Percentiles rank a stretch among this genome's conserved stretches.
phyloP scores from a whole-genome alignment of 2,113 vertebrate species.

The Oncorhynchus clarkii region DNA sequence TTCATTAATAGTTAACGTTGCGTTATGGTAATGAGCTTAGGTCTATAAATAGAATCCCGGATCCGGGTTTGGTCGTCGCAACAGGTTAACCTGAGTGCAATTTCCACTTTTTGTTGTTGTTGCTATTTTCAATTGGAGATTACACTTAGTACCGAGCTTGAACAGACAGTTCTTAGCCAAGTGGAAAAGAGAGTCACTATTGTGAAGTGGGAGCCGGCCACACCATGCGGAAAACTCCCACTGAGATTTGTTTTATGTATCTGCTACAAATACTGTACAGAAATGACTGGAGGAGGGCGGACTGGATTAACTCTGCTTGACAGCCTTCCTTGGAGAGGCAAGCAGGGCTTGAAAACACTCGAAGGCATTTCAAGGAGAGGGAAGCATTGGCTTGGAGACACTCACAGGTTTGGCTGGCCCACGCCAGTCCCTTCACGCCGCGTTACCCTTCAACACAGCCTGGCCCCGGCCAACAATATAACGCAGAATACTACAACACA shows the following conservation, averaged over 20 bases:
- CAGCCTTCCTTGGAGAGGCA: constrained; percentile 9
- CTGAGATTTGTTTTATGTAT: constrained; percentile 7
- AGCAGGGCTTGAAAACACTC: constrained; percentile 28
- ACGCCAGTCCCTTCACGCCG: constrained; percentile 28
- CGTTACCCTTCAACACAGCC: constrained; percentile 30
- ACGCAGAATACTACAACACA: not conserved
- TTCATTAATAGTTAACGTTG: too few relatives aligned
- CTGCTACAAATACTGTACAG: constrained; percentile 24
- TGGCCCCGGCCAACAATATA: not conserved
- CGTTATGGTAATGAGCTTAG: too few relatives aligned
- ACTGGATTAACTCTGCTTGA: constrained; percentile 8
- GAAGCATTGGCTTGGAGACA: too few relatives aligned
- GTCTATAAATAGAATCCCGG: too few relatives aligned
- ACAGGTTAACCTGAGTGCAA: too few relatives aligned
- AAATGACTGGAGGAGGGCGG: constrained; percentile 19
- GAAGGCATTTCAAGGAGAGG: constrained; percentile 22
- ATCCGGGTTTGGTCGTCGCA: too few relatives aligned
- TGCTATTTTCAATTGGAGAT: too few relatives aligned
- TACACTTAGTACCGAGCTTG: too few relatives aligned
- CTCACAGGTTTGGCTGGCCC: too few relatives aligned
- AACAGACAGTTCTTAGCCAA: not conserved
- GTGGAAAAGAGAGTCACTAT: not conserved
- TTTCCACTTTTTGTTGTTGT: too few relatives aligned
- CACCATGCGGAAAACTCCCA: constrained; percentile 2
- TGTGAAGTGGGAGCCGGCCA: not conserved